A percentile compares a stretch with the other conserved stretches of the same genome.
Evolutionary conservation across 2,888 invertebrate genomes (phyloP).

Genomic region (Ctenicera cuprea): DNA sequence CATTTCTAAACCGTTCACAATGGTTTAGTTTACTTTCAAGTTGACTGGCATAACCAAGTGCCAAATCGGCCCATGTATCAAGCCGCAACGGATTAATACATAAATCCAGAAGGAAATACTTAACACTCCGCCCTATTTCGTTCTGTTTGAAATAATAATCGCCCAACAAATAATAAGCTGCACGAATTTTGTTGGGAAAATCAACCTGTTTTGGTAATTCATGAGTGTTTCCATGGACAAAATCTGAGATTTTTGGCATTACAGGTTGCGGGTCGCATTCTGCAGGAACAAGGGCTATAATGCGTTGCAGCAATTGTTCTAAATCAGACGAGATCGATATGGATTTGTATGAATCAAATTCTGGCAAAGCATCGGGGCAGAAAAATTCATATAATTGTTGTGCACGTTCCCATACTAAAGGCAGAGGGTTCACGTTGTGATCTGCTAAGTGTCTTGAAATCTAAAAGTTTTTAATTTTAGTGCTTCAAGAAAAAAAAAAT

Average conservation of each 20-base stretch:
- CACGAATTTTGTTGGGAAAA: conserved; percentile 73
- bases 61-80: conserved; percentile 96
- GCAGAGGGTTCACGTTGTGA: conserved; percentile 83
- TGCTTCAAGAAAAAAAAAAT: no score
- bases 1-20: conserved; percentile 77
- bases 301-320: conserved; percentile 83
- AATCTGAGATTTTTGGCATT: conserved; percentile 79
- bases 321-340: conserved; percentile 89
- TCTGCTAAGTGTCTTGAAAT: conserved; percentile 80
- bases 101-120: conserved; percentile 89
- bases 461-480: conserved; percentile 59
- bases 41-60: conserved; percentile 85
- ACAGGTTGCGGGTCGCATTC: conserved; percentile 81
- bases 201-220: conserved; percentile 68
- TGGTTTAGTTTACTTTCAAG: conserved; percentile 89
- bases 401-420: conserved; percentile 84
- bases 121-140: conserved; percentile 82
- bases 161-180: conserved; percentile 92
- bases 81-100: conserved; percentile 86
- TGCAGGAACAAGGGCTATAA: conserved; percentile 81
- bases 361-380: conserved; percentile 86
- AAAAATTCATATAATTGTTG: conserved; percentile 88
- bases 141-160: conserved; percentile 95
- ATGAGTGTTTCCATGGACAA: conserved; percentile 78
- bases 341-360: conserved; percentile 85